Base-by-base conservation (phyloP, 2,797 vertebrate genomes). In the Cuniculus paca region DNA sequence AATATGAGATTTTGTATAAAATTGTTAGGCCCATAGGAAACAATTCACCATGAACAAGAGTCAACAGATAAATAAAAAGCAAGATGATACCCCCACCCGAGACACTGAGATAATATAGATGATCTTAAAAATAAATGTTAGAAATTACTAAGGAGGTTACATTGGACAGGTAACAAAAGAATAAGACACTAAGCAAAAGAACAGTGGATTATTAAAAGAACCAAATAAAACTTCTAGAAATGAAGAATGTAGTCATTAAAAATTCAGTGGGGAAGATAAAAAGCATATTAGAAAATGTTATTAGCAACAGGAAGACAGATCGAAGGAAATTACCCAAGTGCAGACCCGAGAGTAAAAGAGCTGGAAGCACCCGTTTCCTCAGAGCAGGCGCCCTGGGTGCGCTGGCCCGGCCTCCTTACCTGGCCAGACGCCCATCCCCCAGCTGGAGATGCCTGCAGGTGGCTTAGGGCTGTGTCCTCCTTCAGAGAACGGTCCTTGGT, bases 331-430 rank as follows among this genome's bases (percentile, higher is more conserved):
- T 34, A 31, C 24, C 75, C 81, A 65, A 20, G 24, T 5, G 70
- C 13, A 77, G 78, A 22, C 61, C 56, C 42, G 61, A 68, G n/a
- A 77, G 45, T 36, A 12, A 5, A 54, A 63, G 52, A 78, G 22
- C 52, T 3, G 3, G 22, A 58, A 36, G 22, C 4, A 0, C 8
- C 22, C 2, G 1, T 36, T 5, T 9, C 4, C 31, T 22, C 22
- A 34, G 77, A 75, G 5, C 1, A 2, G 22, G 68, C 16, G 36
- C 11, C 0, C 19, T 0, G 1, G 0, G 24, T 2, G 7, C 31
- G 4, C 24, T 10, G 50, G 24, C 50, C 2, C 19, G 4, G 0
- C 2, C 54, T 1, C 4, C 61, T 4, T 4, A 6, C 16, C 39
- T 1, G 0, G 8, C 31, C 17, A 4, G 2, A 1, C 1, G 20